phyloP scores from a whole-genome alignment of 2,113 vertebrate genomes.

The Clupea harengus region DNA sequence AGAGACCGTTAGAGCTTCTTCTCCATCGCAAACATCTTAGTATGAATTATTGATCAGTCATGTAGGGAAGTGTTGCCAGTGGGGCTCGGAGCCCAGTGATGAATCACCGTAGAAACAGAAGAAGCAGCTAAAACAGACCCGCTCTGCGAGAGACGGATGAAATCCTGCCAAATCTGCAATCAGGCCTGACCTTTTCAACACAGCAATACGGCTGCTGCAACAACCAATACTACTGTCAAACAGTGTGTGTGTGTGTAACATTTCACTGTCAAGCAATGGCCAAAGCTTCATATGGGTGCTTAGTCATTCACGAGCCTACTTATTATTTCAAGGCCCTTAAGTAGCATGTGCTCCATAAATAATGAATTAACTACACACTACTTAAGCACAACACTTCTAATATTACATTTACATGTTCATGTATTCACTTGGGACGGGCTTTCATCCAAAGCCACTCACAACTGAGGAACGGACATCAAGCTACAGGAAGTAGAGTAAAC shows the following conservation, averaged over 20 bases:
- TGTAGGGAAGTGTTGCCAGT: conserved; percentile 34
- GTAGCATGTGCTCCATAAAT: background rate
- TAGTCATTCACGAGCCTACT: background rate
- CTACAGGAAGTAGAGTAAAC: too few relatives aligned
- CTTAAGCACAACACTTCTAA: too few relatives aligned
- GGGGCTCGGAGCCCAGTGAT: background rate
- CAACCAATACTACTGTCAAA: background rate
- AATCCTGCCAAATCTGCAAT: background rate
- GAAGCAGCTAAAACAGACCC: background rate
- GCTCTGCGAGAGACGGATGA: background rate
- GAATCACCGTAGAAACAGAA: background rate
- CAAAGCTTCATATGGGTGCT: too few relatives aligned
- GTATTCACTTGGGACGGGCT: too few relatives aligned
- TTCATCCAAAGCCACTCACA: too few relatives aligned
- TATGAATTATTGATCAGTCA: conserved; percentile 63
- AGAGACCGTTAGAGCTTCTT: conserved; percentile 55
- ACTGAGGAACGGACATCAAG: too few relatives aligned
- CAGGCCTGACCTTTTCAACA: background rate
- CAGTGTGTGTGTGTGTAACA: background rate
- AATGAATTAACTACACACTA: background rate
- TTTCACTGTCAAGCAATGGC: background rate
- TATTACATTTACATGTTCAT: too few relatives aligned
- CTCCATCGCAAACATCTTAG: conserved; percentile 52
- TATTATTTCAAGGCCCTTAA: background rate
- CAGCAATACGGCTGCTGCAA: background rate